Percentiles rank a stretch among this genome's conserved stretches.
phyloP scores from a whole-genome alignment of 2,797 vertebrate genomes.

The Urocyon cinereoargenteus region DNA sequence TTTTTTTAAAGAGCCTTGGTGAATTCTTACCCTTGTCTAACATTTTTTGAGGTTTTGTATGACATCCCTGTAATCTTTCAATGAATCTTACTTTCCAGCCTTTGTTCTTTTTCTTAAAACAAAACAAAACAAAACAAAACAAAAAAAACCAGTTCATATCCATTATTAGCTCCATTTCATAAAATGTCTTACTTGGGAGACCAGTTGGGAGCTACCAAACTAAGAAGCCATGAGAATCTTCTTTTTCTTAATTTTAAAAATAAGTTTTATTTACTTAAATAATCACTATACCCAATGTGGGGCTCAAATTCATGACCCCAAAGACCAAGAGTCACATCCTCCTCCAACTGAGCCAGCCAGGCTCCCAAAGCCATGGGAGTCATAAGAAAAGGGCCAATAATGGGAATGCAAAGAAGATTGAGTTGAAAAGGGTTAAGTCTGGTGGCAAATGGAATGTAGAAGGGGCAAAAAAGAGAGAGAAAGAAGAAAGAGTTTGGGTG shows the following conservation, averaged over 20 bases:
- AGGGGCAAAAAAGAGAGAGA: background rate
- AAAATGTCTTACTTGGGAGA: background rate
- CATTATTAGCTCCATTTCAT: background rate
- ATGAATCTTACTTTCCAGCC: background rate
- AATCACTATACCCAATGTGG: background rate
- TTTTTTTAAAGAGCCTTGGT: background rate
- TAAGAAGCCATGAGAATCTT: background rate
- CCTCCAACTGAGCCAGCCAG: background rate
- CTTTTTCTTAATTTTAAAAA: no score
- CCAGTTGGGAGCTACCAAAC: background rate
- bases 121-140: no score
- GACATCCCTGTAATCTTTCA: background rate
- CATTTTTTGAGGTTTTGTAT: background rate
- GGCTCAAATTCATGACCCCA: background rate
- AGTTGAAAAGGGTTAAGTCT: background rate
- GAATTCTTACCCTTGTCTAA: background rate
- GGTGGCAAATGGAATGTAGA: background rate
- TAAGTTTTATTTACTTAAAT: background rate
- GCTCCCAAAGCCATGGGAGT: background rate
- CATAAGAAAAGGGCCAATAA: background rate
- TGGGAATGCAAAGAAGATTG: background rate
- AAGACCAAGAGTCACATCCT: background rate
- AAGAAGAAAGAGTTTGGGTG: background rate
- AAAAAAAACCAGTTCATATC: background rate
- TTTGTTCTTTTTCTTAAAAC: background rate